Evolutionary conservation across 2,797 vertebrate species (phyloP), one percentile per base, ranked within the genome.

Genomic region (Pipistrellus kuhlii): DNA sequence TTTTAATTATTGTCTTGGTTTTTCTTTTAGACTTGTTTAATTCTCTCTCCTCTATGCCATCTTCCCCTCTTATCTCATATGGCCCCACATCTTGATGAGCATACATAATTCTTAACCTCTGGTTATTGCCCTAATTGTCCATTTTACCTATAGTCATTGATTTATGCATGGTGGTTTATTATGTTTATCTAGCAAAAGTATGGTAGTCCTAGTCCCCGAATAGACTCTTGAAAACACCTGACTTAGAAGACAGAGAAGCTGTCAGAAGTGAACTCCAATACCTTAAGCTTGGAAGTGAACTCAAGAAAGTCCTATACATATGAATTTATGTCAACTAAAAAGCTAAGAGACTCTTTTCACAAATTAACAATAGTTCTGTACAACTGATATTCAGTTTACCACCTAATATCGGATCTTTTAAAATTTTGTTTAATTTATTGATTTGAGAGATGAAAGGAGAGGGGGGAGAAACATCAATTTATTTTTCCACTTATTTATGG

Each of bases 281-380:
- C 6, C 38, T 41, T 41, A 41, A 41, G 38, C 38, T n/a, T 69
- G 5, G 27, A 55, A 84, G 35, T 84, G 32, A 86, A 82, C 57
- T 76, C 30, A 90, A 78, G 30, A 84, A 93, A 85, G 5, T 44
- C 32, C 23, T 71, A 44, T 53, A 76, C 46, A 68, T 81, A 62
- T 27, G 6, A 30, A 77, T 41, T 81, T 96, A 62, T 72, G 66
- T 82, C 75, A 80, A 64, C 30, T 72, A 38, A 59, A 92, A 77
- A 55, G 41, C 25, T 71, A 85, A 78, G 2, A 5, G 2, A 38
- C 6, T 15, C 25, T 88, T 91, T 51, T 62, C 1, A 78, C 20
- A 78, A 72, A 75, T 57, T 59, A 84, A 41, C 15, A 68, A 85
- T 55, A 76, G 14, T 57, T 64, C 12, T 88, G 18, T 78, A 89